phyloP scores from a whole-genome alignment of 2,888 invertebrate genomes.

The Melipona beecheii region DNA sequence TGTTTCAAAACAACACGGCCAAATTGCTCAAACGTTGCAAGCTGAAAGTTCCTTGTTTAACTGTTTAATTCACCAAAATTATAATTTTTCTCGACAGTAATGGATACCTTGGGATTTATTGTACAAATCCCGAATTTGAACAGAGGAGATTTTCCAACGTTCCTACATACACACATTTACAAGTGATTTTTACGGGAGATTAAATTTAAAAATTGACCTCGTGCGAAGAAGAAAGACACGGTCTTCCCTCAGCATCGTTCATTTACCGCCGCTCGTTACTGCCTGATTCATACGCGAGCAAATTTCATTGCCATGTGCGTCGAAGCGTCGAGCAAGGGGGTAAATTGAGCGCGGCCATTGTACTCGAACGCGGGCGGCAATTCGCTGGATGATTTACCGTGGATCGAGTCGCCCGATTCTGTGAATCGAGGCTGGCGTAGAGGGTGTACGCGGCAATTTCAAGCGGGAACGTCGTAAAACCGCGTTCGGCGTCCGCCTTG shows the following conservation, averaged over 20 bases:
- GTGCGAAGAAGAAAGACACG: background rate
- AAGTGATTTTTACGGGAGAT: no score
- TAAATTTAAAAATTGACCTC: no score
- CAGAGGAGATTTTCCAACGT: no score
- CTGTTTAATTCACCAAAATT: no score
- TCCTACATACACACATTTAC: no score
- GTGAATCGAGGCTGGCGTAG: slow-evolving; percentile 34
- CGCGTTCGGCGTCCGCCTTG: slow-evolving; percentile 54
- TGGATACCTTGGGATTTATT: no score
- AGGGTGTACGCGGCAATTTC: slow-evolving; percentile 39
- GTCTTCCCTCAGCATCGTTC: background rate
- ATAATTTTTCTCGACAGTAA: no score
- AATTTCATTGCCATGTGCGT: slow-evolving; percentile 28
- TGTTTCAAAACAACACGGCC: no score
- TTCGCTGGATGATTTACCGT: slow-evolving; percentile 52
- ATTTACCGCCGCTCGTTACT: fast-evolving
- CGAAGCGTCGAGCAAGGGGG: background rate
- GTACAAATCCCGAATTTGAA: no score
- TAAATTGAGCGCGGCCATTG: slow-evolving; percentile 39
- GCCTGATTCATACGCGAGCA: background rate
- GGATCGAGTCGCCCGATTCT: slow-evolving; percentile 37
- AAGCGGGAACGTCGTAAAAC: slow-evolving; percentile 60
- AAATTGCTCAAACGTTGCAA: no score
- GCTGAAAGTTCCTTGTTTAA: no score
- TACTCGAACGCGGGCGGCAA: slow-evolving; percentile 34